Evolutionary conservation across 2,113 vertebrate species (phyloP), one percentile per base, ranked within the genome.

Genomic region (Actinemys pallida): DNA sequence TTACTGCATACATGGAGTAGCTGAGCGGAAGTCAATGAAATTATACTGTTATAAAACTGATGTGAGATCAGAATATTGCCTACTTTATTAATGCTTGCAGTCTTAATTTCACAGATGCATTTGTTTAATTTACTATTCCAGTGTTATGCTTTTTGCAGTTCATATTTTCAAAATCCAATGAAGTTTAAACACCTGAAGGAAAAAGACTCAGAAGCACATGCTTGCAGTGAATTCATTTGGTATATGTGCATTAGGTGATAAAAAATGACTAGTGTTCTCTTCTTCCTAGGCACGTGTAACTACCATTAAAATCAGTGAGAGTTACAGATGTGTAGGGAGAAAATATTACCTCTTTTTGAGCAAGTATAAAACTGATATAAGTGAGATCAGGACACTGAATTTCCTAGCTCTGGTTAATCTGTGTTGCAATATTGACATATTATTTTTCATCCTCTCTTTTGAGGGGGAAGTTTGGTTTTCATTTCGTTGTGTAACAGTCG

Each of bases 1-100:
- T 93, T 96, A 93, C 94, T 96, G 62, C 96, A 92, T 93, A 91
- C 88, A 91, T 80, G 54, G 88, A 97, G 94, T 2, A 90, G 42
- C 92, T 94, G 81, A 94, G 96, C 94, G 93, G 86, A 95, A 96
- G 39, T 83, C 85, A 87, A 79, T 49, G 87, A 92, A 92, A 83
- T 14, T 75, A 42, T 39, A 75, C 69, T 42, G 69, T 42, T 47
- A 25, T 45, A 76, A 27, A 76, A 76, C 39, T 27, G 20, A 86
- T 93, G 25, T 50, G 49, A 95, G 89, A 92, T 78, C 85, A 47
- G 6, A 17, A 57, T 6, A 87, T 92, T 93, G 95, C 90, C 79
- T 87, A 89, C 75, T 95, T 39, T 95, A 91, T 91, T 94, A 94
- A 96, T 88, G 78, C 22, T 92, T 69, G 16, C 65, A 69, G 65